Conservation (phyloP, 2,113 vertebrate genomes). For the Mobula hypostoma region DNA sequence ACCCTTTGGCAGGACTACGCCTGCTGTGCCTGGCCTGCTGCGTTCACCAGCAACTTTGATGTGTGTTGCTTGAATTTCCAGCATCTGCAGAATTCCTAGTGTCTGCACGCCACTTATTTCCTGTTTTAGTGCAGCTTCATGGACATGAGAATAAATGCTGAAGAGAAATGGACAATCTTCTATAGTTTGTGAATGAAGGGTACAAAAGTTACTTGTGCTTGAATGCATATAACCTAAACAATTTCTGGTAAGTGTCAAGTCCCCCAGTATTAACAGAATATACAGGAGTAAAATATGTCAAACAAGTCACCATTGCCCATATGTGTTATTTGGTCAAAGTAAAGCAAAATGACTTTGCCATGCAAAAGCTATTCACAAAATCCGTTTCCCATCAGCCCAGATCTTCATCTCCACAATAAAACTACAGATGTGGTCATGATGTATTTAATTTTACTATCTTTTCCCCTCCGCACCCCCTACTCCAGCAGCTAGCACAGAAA, state of each 20-base stretch:
- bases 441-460: no score
- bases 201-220: background rate
- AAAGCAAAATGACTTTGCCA: background rate
- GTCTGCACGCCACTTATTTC: background rate
- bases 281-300: background rate
- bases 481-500: no score
- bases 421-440: background rate
- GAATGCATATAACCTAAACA: background rate
- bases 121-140: background rate
- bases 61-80: no score
- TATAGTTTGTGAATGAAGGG: background rate
- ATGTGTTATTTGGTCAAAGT: background rate
- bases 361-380: background rate
- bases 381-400: background rate
- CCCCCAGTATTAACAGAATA: background rate
- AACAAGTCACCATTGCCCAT: background rate
- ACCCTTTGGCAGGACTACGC: no score
- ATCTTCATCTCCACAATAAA: background rate
- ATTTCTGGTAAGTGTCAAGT: no score
- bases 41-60: no score
- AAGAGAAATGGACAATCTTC: background rate
- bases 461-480: no score
- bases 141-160: background rate
- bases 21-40: no score
- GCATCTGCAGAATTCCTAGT: no score